phyloP scores from a whole-genome alignment of 2,888 invertebrate genomes.

The Drosophila pseudotalamancana region DNA sequence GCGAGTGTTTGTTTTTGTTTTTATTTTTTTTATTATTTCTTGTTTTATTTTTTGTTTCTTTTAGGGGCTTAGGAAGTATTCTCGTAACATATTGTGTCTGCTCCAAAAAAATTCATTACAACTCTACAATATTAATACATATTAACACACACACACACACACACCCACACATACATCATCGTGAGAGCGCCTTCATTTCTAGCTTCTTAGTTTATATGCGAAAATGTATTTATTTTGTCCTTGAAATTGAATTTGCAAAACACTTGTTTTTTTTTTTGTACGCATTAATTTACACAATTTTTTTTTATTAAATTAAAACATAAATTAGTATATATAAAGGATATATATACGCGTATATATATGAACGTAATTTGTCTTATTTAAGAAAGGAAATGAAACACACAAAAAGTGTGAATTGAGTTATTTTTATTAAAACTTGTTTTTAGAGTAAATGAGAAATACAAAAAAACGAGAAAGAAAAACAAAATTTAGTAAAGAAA shows the following conservation, averaged over 20 bases:
- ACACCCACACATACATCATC: slow-evolving; percentile 16
- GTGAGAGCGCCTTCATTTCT: slow-evolving; percentile 40
- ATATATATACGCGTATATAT: slow-evolving; percentile 16
- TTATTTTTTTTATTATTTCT: not conserved
- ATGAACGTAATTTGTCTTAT: slow-evolving; percentile 51
- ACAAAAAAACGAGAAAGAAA: slow-evolving; percentile 28
- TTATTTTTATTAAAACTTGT: slow-evolving; percentile 45
- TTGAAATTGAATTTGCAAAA: slow-evolving; percentile 46
- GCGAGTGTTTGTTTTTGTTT: not conserved
- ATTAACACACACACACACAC: slow-evolving; percentile 1
- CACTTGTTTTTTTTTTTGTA: slow-evolving; percentile 54
- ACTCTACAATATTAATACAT: slow-evolving; percentile 3
- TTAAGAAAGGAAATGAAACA: slow-evolving; percentile 53
- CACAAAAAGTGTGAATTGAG: slow-evolving; percentile 50
- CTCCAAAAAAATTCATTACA: slow-evolving; percentile 5
- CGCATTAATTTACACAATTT: slow-evolving; percentile 40
- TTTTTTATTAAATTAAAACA: slow-evolving; percentile 32
- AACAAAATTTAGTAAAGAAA: slow-evolving; percentile 33
- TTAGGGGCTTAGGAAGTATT: not conserved
- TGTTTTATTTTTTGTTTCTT: not conserved
- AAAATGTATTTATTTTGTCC: slow-evolving; percentile 57
- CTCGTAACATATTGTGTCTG: slow-evolving; percentile 15
- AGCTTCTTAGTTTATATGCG: slow-evolving; percentile 43
- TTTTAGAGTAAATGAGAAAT: slow-evolving; percentile 33
- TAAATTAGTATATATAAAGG: slow-evolving; percentile 31